Evolutionary conservation across 2,888 invertebrate genomes (phyloP).

Genomic region (Labia minor): DNA sequence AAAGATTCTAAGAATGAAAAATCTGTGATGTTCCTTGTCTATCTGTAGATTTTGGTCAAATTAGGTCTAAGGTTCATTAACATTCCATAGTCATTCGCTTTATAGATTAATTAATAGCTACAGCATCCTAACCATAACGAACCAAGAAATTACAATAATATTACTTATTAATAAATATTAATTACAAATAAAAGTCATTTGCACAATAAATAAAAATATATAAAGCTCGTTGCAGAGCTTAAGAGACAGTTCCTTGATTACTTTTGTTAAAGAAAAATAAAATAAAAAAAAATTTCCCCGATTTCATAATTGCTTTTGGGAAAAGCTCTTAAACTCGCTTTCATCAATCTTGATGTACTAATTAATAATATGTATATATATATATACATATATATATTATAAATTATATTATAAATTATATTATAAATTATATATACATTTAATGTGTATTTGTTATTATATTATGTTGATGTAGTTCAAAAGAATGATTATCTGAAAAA

Average conservation of each 20-base stretch:
- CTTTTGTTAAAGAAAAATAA: not conserved
- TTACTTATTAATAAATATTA: not conserved
- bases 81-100: constrained; percentile 2
- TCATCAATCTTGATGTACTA: constrained; percentile 9
- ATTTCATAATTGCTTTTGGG: not conserved
- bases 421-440: not conserved
- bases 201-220: not conserved
- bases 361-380: too few relatives aligned
- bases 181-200: not conserved
- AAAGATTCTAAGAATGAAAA: constrained; percentile 4
- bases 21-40: constrained; percentile 8
- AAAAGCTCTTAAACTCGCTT: not conserved
- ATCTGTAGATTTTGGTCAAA: not conserved
- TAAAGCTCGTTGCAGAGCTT: not conserved
- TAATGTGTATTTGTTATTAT: not conserved
- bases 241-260: not conserved
- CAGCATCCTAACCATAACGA: not conserved
- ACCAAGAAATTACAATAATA: not conserved
- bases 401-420: too few relatives aligned
- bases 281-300: not conserved
- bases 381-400: not conserved
- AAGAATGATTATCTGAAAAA: not conserved
- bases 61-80: constrained; percentile 1
- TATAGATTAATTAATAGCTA: not conserved
- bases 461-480: not conserved